Base-by-base conservation (phyloP, 30 jellyfish, hydroid and myxozoan genomes). In the Aurelia sp. region DNA sequence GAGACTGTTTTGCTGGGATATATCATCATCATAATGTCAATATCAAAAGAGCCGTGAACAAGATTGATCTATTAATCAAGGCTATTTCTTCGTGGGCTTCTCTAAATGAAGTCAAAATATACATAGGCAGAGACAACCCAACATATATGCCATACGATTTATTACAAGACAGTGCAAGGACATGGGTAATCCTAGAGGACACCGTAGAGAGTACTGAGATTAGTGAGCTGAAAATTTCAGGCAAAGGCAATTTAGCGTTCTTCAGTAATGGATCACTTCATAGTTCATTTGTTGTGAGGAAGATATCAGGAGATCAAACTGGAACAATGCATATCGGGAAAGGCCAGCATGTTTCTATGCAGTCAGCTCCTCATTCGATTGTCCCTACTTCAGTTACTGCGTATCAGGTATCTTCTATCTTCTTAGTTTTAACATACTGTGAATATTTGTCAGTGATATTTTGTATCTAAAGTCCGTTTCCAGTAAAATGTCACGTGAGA, bases 161-260 rank as follows among this genome's bases (percentile, higher is more conserved):
- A 0, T 27, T 47, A 63, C 88, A 85, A 63, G 88, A 63, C 83
- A 73, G 88, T 33, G 88, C 88, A 10, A 59, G 88, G 48, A 48
- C 94, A 15, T 85, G 94, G 94, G 55, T 85, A 10, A 59, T 85
- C n/a, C 67, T 85, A 1, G 94, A 85, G n/a, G 83, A 73, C 9
- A 76, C 50, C 9, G 5, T 52, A 8, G 52, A 19, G 16, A n/a
- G 50, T 13, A 40, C 47, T 0, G 66, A 60, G 24, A 19, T 85
- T 4, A 55, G 22, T 72, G 88, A 85, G 50, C 50, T 85, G 61
- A 74, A 73, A 10, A 38, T 85, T 31, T 68, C 66, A 11, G 94
- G 94, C 4, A 73, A 85, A 50, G 88, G 83, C 10, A 55, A 85
- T 41, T 82, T 85, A 35, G 94, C 86, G 1, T 30, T 85, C 17